Conservation (phyloP, 1,140 invertebrate species). For the Atta cephalotes region DNA sequence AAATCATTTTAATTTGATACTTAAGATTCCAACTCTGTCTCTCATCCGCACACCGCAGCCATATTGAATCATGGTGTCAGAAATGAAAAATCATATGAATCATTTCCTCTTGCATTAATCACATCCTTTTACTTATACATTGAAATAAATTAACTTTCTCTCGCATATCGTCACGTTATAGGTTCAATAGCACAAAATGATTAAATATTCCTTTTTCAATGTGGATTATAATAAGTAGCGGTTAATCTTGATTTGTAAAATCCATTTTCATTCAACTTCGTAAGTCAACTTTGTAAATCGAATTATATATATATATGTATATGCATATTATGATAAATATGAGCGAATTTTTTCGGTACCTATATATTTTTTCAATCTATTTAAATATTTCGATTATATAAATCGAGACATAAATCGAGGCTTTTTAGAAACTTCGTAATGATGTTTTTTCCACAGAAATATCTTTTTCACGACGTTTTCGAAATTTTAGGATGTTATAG, state of each 20-base stretch:
- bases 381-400: neutral
- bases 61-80: neutral
- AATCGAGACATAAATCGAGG: neutral
- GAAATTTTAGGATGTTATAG: neutral
- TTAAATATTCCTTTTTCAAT: neutral
- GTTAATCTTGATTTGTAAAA: neutral
- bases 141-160: neutral
- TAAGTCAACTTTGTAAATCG: neutral
- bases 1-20: neutral
- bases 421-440: neutral
- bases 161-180: neutral
- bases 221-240: neutral
- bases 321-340: too few species aligned
- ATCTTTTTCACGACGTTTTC: neutral
- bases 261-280: too few species aligned
- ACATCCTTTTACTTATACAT: neutral
- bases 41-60: too few species aligned
- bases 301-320: neutral
- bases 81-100: conserved; percentile 1
- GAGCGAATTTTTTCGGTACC: neutral
- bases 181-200: neutral
- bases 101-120: neutral
- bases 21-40: neutral
- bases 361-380: neutral
- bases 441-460: neutral